Evolutionary conservation across 2,888 invertebrate genomes (phyloP), one percentile per base, ranked within the genome.

Genomic region (Sarcophaga carnaria): DNA sequence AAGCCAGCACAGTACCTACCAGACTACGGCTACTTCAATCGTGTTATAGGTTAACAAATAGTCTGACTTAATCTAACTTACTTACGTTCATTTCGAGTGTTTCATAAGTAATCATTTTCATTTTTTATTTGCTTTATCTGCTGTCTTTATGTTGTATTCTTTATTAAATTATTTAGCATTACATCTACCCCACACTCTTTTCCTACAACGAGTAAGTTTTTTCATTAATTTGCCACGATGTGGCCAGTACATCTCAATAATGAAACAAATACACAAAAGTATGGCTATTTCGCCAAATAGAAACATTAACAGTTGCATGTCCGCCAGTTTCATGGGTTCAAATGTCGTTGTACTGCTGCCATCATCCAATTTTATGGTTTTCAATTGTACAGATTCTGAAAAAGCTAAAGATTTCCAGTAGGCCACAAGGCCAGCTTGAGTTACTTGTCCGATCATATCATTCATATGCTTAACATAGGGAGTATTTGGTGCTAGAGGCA

Each of bases 351-450:
- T 59, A 10, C 22, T 54, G 10, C 76, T 66, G 5, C 62, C 25
- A n/a, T 89, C 87, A n/a, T 37, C 25, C 0, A 88, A 62, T 11
- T 45, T 85, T 0, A 86, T 59, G 4, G 64, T 72, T 1, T 83
- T 82, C 54, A 80, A 63, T 20, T 80, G 72, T 3, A 89, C 70
- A 20, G 85, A 74, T 67, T 89, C 89, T 66, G 83, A 45, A 17
- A 88, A 88, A 0, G 86, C 60, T n/a, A 78, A 47, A 2, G 80
- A 37, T 5, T 88, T 87, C 89, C 89, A 89, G 64, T 82, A 80
- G 0, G 70, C 64, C 1, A 88, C 12, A 4, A 89, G 49, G n/a
- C 89, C 89, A 0, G 86, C 63, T 10, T 87, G 67, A 4, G 80
- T 69, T 11, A 76, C 17, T 66, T 88, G 78, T 47, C 83, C 63